These are phyloP conservation scores for Oxyscelio sp. DNA, from an alignment of 2,888 invertebrate species.

Conservation along the genomic window DNA sequence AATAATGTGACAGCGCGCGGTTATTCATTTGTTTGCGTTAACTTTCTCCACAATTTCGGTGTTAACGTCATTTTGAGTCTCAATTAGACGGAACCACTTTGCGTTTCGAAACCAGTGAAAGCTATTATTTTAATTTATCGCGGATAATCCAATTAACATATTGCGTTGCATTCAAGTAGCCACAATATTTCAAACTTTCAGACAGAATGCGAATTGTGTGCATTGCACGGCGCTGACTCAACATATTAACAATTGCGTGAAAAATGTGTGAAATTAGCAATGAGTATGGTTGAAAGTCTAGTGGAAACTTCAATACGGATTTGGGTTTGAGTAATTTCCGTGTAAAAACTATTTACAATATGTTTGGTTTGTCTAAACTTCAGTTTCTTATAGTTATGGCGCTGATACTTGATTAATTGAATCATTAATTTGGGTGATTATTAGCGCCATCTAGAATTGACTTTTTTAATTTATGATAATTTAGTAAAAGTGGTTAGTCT, in stretches of 20 bases:
- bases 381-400: too few species aligned
- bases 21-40: conserved; percentile 2
- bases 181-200: conserved; percentile 40
- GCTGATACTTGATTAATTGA: too few species aligned
- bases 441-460: too few species aligned
- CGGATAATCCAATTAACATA: conserved; percentile 65
- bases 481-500: too few species aligned
- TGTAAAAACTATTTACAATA: too few species aligned
- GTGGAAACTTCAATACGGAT: too few species aligned
- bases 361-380: too few species aligned
- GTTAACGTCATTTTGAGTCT: not conserved
- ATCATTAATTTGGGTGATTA: too few species aligned
- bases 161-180: conserved; percentile 15
- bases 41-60: conserved; percentile 27
- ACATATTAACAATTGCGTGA: not conserved
- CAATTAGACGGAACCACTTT: conserved; percentile 25
- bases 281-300: too few species aligned
- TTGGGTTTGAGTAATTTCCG: too few species aligned
- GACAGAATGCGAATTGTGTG: conserved; percentile 34
- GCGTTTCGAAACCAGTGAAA: conserved; percentile 39
- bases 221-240: not conserved
- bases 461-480: too few species aligned
- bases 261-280: not conserved
- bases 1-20: not conserved
- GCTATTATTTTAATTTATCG: conserved; percentile 59